Conservation (phyloP, 2,113 vertebrate species). For the Solea solea region DNA sequence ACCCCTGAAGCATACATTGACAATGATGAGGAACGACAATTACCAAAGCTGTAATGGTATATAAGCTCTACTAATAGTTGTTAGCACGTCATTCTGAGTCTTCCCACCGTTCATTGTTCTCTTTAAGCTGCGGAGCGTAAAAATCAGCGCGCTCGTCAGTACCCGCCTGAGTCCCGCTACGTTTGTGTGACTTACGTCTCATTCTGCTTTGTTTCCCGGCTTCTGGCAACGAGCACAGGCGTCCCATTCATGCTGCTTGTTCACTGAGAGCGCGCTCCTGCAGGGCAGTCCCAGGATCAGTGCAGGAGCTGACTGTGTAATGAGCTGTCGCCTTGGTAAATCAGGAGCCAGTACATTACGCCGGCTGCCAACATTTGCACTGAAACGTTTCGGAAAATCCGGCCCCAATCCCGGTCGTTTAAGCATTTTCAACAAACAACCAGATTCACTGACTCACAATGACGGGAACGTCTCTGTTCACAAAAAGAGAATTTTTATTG, state of each 20-base stretch:
- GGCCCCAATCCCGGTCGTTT: background rate
- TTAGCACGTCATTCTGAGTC: too few species aligned
- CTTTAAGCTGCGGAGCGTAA: too few species aligned
- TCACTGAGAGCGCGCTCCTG: background rate
- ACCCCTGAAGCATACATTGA: too few species aligned
- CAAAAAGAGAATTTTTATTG: background rate
- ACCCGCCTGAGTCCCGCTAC: too few species aligned
- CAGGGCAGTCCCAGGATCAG: background rate
- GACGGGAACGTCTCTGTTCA: background rate
- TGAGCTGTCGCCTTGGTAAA: conserved; percentile 9
- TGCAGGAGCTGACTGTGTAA: background rate
- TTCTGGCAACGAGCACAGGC: too few species aligned
- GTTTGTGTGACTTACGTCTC: background rate
- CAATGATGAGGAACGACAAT: too few species aligned
- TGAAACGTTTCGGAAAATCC: conserved; percentile 2
- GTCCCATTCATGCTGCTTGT: too few species aligned
- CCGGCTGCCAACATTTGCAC: background rate
- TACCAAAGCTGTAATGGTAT: too few species aligned
- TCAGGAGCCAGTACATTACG: background rate
- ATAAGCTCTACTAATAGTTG: too few species aligned
- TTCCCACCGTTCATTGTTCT: too few species aligned
- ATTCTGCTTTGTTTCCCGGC: background rate
- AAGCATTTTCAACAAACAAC: background rate
- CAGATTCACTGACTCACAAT: background rate
- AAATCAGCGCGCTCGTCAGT: too few species aligned